Evolutionary conservation across 2,888 invertebrate species (phyloP).

Genomic region (Sipha maydis): DNA sequence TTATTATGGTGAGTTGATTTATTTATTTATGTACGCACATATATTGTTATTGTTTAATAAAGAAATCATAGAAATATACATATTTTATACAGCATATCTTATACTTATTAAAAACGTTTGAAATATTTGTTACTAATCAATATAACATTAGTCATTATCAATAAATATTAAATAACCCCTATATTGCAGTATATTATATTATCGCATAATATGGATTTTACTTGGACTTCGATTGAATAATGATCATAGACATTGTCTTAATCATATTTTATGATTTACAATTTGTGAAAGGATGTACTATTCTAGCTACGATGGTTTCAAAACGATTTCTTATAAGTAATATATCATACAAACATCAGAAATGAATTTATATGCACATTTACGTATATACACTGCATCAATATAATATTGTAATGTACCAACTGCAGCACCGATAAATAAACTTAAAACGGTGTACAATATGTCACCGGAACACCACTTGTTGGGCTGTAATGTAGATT

Average conservation of each 20-base stretch:
- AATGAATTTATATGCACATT: conserved; percentile 3
- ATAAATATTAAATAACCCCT: too few relatives aligned
- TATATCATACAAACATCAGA: conserved; percentile 27
- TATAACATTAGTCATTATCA: too few relatives aligned
- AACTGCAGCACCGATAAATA: background rate
- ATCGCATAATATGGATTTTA: background rate
- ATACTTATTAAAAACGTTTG: too few relatives aligned
- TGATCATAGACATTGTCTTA: background rate
- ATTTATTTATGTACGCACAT: too few relatives aligned
- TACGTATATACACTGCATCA: background rate
- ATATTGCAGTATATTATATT: background rate
- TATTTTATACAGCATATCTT: too few relatives aligned
- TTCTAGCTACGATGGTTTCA: conserved; percentile 17
- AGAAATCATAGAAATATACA: too few relatives aligned
- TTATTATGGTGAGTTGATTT: too few relatives aligned
- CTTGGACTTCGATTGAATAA: too few relatives aligned
- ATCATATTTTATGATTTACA: conserved; percentile 9
- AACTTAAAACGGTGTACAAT: conserved; percentile 16
- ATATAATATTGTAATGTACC: background rate
- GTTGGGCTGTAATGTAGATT: conserved; percentile 32
- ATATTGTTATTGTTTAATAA: too few relatives aligned
- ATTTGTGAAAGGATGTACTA: conserved; percentile 28
- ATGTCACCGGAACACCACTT: conserved; percentile 31
- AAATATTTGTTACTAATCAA: too few relatives aligned
- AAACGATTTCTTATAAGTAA: conserved; percentile 24